Conservation (phyloP, 1,140 invertebrate species). For the Formica selysi region DNA sequence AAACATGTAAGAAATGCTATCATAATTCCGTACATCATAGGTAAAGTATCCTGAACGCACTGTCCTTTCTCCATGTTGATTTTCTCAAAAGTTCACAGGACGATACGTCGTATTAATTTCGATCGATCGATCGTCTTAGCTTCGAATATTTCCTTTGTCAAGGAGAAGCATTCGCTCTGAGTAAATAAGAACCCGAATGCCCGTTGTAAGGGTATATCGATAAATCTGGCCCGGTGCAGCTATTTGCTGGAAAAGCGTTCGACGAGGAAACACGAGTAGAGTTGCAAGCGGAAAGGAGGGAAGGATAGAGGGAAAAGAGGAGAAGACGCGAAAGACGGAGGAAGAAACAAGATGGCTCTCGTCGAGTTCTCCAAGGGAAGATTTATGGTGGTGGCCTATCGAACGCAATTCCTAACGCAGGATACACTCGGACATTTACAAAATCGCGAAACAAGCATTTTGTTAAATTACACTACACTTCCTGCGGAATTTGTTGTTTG, state of each 20-base stretch:
- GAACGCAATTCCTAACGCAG: slow-evolving; percentile 54
- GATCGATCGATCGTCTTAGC: slow-evolving; percentile 25
- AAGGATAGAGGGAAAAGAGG: slow-evolving; percentile 9
- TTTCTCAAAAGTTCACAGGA: background rate
- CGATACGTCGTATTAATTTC: slow-evolving; percentile 48
- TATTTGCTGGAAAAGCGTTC: slow-evolving; percentile 73
- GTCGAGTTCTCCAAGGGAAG: slow-evolving; percentile 57
- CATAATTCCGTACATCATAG: slow-evolving; percentile 83
- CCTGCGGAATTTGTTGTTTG: background rate
- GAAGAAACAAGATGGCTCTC: slow-evolving; percentile 67
- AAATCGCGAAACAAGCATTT: slow-evolving; percentile 35
- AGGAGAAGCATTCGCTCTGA: slow-evolving; percentile 38
- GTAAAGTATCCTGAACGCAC: slow-evolving; percentile 79
- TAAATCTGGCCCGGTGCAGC: slow-evolving; percentile 70
- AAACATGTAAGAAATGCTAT: slow-evolving; percentile 83
- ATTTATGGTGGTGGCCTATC: slow-evolving; percentile 74
- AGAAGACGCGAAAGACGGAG: slow-evolving; percentile 11
- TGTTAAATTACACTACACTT: slow-evolving; percentile 2
- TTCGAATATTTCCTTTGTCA: slow-evolving; percentile 59
- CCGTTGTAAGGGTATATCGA: slow-evolving; percentile 70
- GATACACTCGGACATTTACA: slow-evolving; percentile 58
- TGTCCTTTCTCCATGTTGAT: slow-evolving; percentile 65
- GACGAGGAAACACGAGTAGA: slow-evolving; percentile 68
- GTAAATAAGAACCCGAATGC: slow-evolving; percentile 65
- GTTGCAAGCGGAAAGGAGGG: background rate